Conservation (phyloP, 1,140 invertebrate genomes). For the Drosophila santomea region DNA sequence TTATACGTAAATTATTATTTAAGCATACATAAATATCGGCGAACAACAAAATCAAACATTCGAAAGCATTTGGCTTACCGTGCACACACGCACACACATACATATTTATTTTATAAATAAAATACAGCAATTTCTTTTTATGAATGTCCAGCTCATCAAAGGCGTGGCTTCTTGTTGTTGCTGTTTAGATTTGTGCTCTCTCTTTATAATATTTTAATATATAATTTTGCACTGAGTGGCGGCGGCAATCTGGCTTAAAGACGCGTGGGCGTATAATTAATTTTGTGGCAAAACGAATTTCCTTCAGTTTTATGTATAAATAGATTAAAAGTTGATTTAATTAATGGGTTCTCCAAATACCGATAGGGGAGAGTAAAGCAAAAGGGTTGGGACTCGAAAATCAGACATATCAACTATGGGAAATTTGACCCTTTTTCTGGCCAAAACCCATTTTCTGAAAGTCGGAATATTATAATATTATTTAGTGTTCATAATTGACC, state of each 20-base stretch:
- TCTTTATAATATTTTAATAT: conserved; percentile 62
- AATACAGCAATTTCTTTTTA: conserved; percentile 37
- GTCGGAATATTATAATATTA: no score
- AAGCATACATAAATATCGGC: conserved; percentile 62
- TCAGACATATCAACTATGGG: no score
- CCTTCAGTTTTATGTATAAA: conserved; percentile 63
- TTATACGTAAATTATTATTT: conserved; percentile 53
- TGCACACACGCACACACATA: not conserved
- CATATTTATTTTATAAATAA: conserved; percentile 43
- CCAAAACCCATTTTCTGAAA: no score
- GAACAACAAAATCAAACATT: conserved; percentile 33
- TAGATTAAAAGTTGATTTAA: conserved; percentile 49
- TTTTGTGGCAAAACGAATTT: conserved; percentile 77
- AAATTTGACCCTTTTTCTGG: no score
- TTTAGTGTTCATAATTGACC: no score
- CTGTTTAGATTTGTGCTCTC: not conserved
- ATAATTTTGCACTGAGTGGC: conserved; percentile 52
- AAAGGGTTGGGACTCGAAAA: not conserved
- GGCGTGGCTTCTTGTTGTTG: conserved; percentile 34
- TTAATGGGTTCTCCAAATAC: conserved; percentile 33
- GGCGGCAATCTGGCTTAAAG: conserved; percentile 23
- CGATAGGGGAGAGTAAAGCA: not conserved
- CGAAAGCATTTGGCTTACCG: conserved; percentile 37
- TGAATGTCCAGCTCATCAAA: conserved; percentile 67
- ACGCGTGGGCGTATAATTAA: conserved; percentile 75